These are phyloP conservation scores for Zaprionus obscuricornis DNA, from an alignment of 2,888 invertebrate genomes.

Conservation along the genomic window DNA sequence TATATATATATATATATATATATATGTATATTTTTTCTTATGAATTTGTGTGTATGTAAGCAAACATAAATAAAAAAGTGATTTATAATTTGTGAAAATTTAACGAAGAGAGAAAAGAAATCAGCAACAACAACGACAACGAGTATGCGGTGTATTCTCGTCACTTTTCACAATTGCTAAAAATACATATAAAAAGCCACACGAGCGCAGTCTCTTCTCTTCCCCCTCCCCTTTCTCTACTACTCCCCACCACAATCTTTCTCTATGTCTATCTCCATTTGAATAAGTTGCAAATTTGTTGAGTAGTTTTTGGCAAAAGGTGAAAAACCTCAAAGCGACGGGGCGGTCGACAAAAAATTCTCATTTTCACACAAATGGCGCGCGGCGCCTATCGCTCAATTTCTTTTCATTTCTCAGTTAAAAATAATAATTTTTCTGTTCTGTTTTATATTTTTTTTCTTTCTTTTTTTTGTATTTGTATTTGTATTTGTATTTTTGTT, in stretches of 20 bases:
- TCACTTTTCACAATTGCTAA: constrained; percentile 64
- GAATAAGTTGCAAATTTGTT: constrained; percentile 27
- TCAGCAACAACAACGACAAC: constrained; percentile 2
- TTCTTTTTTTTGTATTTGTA: neutral
- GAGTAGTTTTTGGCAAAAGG: constrained; percentile 56
- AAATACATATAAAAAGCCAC: constrained; percentile 65
- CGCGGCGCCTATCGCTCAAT: constrained; percentile 66
- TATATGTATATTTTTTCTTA: too few species aligned
- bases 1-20: neutral
- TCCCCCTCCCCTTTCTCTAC: neutral
- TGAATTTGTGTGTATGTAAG: neutral
- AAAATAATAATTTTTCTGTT: constrained; percentile 50
- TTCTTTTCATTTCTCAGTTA: constrained; percentile 41
- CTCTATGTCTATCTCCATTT: neutral
- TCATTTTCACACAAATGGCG: constrained; percentile 51
- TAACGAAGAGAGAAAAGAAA: constrained; percentile 13
- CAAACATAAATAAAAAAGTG: constrained; percentile 45
- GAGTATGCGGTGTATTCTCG: constrained; percentile 46
- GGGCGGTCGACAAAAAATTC: constrained; percentile 55
- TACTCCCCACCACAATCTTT: neutral
- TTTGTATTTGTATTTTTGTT: constrained; percentile 1
- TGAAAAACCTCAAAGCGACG: constrained; percentile 64
- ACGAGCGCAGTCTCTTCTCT: constrained; percentile 38
- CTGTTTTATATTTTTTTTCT: constrained; percentile 12
- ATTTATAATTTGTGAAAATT: constrained; percentile 64